Percentiles rank a stretch among this genome's conserved stretches.
Conservation (phyloP, 2,888 invertebrate genomes). For the Acleris cristana region DNA sequence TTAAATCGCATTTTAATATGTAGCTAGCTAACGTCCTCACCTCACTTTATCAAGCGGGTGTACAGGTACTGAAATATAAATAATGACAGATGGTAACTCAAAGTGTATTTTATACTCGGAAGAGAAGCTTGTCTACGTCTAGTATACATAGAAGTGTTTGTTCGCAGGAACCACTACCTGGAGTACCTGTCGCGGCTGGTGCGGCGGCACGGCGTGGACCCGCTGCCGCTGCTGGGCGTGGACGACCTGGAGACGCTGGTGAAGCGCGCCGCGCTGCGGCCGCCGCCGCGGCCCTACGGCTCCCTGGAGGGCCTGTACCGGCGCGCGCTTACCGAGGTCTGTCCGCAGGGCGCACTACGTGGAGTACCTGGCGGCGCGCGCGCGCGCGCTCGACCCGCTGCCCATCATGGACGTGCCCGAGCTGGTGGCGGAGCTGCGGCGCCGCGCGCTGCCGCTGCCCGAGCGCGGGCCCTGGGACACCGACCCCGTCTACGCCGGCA, state of each 20-base stretch:
- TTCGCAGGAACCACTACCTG: constrained; percentile 93
- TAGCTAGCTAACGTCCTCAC: neutral
- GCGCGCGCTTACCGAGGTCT: constrained; percentile 86
- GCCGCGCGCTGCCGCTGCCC: constrained; percentile 92
- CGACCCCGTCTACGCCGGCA: constrained; percentile 92
- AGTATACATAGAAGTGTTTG: constrained; percentile 20
- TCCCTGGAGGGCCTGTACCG: constrained; percentile 86
- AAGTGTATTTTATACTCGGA: neutral
- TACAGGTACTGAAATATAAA: neutral
- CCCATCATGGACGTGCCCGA: constrained; percentile 94
- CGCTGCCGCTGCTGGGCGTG: constrained; percentile 88
- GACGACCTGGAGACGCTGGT: constrained; percentile 93
- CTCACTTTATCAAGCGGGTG: neutral
- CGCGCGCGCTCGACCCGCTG: constrained; percentile 95
- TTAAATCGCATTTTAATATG: neutral
- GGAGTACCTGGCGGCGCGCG: constrained; percentile 95
- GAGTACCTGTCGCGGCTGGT: constrained; percentile 93
- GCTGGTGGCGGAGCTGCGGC: constrained; percentile 93
- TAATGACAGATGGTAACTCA: neutral
- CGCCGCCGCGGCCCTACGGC: constrained; percentile 91
- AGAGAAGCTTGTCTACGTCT: neutral
- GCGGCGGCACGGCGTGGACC: constrained; percentile 88
- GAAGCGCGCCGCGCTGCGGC: constrained; percentile 87
- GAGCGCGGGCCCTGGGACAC: constrained; percentile 92
- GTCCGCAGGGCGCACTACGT: constrained; percentile 94